Percentiles rank a stretch among this genome's conserved stretches.
Evolutionary conservation across 2,888 invertebrate genomes (phyloP).

Genomic region (Cryptus armator): DNA sequence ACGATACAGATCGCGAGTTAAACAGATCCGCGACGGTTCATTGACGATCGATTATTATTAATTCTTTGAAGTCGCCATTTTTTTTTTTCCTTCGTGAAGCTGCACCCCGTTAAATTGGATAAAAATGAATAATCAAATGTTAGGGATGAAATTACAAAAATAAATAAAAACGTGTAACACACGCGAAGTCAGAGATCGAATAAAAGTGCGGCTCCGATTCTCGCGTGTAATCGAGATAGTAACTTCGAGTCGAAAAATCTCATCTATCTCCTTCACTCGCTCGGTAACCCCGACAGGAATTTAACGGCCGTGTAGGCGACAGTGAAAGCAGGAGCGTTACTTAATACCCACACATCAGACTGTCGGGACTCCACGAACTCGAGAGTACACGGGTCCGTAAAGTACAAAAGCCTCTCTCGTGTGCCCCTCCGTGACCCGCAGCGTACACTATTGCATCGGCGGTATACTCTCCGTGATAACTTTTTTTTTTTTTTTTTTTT

Average conservation of each 20-base stretch:
- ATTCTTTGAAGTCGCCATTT: slow-evolving; percentile 10
- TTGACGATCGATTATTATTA: slow-evolving; percentile 57
- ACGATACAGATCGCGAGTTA: slow-evolving; percentile 31
- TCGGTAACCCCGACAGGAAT: slow-evolving; percentile 73
- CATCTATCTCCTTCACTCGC: slow-evolving; percentile 11
- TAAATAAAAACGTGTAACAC: too few species aligned
- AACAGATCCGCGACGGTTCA: slow-evolving; percentile 44
- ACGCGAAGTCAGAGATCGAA: too few species aligned
- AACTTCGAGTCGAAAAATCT: background rate
- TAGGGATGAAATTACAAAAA: too few species aligned
- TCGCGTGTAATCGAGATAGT: slow-evolving; percentile 34
- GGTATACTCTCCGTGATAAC: slow-evolving; percentile 10
- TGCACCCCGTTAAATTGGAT: too few species aligned
- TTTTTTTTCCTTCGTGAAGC: background rate
- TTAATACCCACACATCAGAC: slow-evolving; percentile 76
- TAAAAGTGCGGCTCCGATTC: slow-evolving; percentile 26
- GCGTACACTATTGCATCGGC: background rate
- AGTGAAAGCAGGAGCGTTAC: slow-evolving; percentile 81
- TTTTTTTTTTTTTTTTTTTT: slow-evolving; percentile 36
- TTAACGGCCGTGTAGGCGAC: slow-evolving; percentile 80
- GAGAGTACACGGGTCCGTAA: slow-evolving; percentile 70
- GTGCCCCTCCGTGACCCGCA: slow-evolving; percentile 58
- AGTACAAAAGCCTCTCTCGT: slow-evolving; percentile 75
- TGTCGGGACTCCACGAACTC: slow-evolving; percentile 52
- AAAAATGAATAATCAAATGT: too few species aligned